phyloP scores from a whole-genome alignment of 2,888 invertebrate genomes.

The Parnassius apollo region DNA sequence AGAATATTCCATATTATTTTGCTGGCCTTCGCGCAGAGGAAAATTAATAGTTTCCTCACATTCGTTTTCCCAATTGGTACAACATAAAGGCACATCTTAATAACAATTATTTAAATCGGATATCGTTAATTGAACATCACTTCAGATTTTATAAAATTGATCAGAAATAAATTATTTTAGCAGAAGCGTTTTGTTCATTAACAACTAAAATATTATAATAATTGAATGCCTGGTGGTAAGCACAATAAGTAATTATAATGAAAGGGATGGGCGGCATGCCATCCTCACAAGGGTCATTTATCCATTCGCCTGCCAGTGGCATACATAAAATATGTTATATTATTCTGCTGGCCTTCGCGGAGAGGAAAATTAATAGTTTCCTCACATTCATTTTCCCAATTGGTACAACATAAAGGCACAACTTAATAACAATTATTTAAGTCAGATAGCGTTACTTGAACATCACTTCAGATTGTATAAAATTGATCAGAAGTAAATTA shows the following conservation, averaged over 20 bases:
- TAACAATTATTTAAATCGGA: no score
- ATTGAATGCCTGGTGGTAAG: no score
- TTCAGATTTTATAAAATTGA: no score
- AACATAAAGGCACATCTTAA: not conserved
- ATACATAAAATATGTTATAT: constrained; percentile 12
- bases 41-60: constrained; percentile 18
- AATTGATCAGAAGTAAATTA: no score
- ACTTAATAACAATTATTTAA: no score
- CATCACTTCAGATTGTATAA: no score
- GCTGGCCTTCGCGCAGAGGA: not conserved
- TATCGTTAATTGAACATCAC: no score
- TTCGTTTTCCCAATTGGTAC: constrained; percentile 1
- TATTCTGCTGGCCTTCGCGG: not conserved
- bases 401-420: not conserved
- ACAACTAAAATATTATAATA: no score
- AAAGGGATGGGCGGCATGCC: constrained; percentile 10
- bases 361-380: constrained; percentile 13
- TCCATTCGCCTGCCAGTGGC: constrained; percentile 11
- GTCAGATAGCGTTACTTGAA: no score
- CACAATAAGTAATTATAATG: constrained; percentile 3
- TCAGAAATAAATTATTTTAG: no score
- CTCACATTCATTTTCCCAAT: constrained; percentile 9
- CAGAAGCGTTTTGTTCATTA: no score
- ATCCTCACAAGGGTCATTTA: constrained; percentile 8
- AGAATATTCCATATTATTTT: constrained; percentile 11